Conservation (phyloP, 2,888 invertebrate genomes). For the Brenthis daphne region DNA sequence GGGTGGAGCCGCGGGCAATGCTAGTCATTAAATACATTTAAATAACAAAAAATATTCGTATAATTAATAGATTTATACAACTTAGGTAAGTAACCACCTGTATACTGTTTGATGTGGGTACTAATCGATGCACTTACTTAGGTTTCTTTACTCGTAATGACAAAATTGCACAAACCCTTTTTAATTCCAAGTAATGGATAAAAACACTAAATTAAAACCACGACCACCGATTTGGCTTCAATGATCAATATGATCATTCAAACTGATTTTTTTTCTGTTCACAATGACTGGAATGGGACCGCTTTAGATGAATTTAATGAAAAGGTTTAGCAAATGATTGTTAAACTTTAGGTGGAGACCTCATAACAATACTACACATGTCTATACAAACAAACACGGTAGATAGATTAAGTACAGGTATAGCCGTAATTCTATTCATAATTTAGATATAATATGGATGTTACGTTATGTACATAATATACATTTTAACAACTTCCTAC, state of each 20-base stretch:
- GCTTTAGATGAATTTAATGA: conserved; percentile 34
- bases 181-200: conserved; percentile 10
- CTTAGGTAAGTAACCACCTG: neutral
- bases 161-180: conserved; percentile 8
- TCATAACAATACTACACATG: conserved; percentile 24
- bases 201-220: conserved; percentile 3
- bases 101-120: neutral
- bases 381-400: conserved; percentile 8
- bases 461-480: too few relatives aligned
- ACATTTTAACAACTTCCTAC: too few relatives aligned
- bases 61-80: neutral
- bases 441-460: too few relatives aligned
- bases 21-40: too few relatives aligned
- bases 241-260: conserved; percentile 15
- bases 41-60: too few relatives aligned
- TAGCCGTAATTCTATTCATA: neutral
- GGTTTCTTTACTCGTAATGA: conserved; percentile 13
- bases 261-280: conserved; percentile 24
- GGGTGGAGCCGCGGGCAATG: too few relatives aligned
- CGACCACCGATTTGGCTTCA: conserved; percentile 17
- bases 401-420: conserved; percentile 3
- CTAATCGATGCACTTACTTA: conserved; percentile 5
- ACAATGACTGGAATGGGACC: conserved; percentile 44
- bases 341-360: conserved; percentile 36
- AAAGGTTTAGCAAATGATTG: conserved; percentile 33